Evolutionary conservation across 2,797 vertebrate species (phyloP), one percentile per base, ranked within the genome.

Genomic region (Enteromius afrohamiltoni): DNA sequence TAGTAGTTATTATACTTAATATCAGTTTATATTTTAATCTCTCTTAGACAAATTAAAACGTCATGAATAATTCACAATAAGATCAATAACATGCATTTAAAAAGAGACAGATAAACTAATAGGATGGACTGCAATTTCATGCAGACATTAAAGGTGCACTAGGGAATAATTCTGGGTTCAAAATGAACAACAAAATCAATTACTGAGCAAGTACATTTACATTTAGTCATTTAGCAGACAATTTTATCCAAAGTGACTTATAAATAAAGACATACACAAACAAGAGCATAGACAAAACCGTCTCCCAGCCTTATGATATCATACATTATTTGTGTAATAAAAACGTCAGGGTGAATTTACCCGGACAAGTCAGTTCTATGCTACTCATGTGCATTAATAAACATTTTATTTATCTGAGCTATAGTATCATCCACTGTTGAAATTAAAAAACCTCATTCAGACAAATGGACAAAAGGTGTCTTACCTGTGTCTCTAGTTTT

Each of bases 401-500:
- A n/a, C n/a, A 5, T 60, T 60, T 23, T 60, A 23, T 60, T 23
- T 23, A 23, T 26, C 55, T 60, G n/a, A 60, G n/a, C n/a, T 26
- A 26, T 23, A 60, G 10, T 13, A 23, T 60, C 55, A 23, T 60
- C 55, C 55, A 58, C 10, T 58, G n/a, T 11, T 58, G 9, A 23
- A 58, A 58, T n/a, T 4, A 60, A 26, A 23, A 60, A 60, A 23
- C 1, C n/a, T 60, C 6, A 7, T 31, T 31, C 26, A 64, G 60
- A 64, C 14, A 31, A 64, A 29, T 64, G 17, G 17, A 53, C 34
- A 40, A 76, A 17, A 8, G 11, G 16, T 26, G 60, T 13, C n/a
- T 37, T 49, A 87, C 86, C 88, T 71, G 80, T 79, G 81, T 85
- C 83, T 93, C 90, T 78, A 86, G 87, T 87, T 90, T 90, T 58